Conservation (phyloP, 2,888 invertebrate genomes). For the Junonia oenone region DNA sequence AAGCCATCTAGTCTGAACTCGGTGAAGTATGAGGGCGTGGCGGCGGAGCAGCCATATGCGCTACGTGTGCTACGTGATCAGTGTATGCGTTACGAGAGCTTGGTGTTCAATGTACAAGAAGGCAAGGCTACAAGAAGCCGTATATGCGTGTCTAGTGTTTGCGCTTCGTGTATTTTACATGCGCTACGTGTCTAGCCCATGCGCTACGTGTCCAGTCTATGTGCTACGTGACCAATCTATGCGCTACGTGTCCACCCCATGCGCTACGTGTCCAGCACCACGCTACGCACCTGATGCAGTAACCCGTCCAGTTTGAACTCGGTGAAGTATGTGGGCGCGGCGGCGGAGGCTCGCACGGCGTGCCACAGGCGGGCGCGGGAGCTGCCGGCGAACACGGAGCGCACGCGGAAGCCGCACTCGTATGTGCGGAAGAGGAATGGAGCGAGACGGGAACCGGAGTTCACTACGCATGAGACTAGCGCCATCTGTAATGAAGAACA, state of each 20-base stretch:
- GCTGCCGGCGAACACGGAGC: conserved; percentile 86
- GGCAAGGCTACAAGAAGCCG: too few species aligned
- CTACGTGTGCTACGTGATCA: not conserved
- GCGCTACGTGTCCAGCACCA: not conserved
- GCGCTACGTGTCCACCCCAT: not conserved
- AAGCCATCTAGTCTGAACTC: conserved; percentile 86
- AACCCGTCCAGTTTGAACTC: conserved; percentile 86
- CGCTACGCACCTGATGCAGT: conserved; percentile 80
- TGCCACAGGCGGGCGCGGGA: conserved; percentile 87
- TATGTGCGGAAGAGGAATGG: conserved; percentile 94
- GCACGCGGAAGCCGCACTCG: conserved; percentile 83
- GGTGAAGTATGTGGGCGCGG: conserved; percentile 94
- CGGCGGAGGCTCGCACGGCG: conserved; percentile 92
- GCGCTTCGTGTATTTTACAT: not conserved
- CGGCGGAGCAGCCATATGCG: conserved; percentile 81
- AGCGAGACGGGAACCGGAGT: conserved; percentile 82
- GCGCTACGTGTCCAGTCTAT: not conserved
- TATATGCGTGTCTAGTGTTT: too few species aligned
- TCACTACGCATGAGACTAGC: conserved; percentile 89
- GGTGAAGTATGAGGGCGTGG: conserved; percentile 94
- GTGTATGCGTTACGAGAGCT: not conserved
- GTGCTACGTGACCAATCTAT: not conserved
- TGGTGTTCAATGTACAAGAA: too few species aligned
- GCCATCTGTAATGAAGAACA: too few species aligned
- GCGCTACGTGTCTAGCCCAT: not conserved